Base-by-base conservation (phyloP, 1,140 invertebrate genomes). In the Cyclina sinensis region DNA sequence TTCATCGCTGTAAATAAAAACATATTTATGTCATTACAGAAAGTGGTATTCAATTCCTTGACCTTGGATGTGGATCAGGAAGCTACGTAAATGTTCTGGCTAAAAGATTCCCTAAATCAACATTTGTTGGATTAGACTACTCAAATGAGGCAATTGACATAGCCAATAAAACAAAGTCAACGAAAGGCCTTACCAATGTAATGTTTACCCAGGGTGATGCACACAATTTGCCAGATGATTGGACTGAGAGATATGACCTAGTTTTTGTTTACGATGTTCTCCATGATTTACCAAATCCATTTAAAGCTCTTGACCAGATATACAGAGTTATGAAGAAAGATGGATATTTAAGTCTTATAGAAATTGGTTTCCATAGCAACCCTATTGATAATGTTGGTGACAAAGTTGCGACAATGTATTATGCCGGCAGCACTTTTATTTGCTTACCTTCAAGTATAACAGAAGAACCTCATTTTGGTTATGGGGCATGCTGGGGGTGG, bases 361-460 rank as follows among this genome's bases (percentile, higher is more conserved):
- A 93, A 24, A 43, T 88, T 5, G 86, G 83, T 65, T 59, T 90
- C 43, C 90, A 91, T 51, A 85, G 78, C 16, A 65, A 78, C 39
- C 79, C 89, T 27, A 39, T 65, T 5, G 88, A 91, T 14, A 91
- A 92, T 86, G 54, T 76, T 5, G 90, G 81, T 90, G 84, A 90
- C 24, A 79, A 84, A 18, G 79, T 91, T 93, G 96, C 88, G 95
- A 51, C 85, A 21, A 74, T 90, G 57, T 90, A 87, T 80, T 91
- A 89, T 48, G 18, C 68, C 1, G 24, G 27, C 73, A 89, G 86
- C 21, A 79, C 68, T 16, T 91, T 90, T 43, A 74, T 83, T 18
- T 91, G 91, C 80, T 48, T 91, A 4, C 86, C 89, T 0, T 88
- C 90, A 24, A 87, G 90, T 70, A 86, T 83, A 78, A 76, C 76